Percentiles rank a stretch among this genome's conserved stretches.
These are phyloP conservation scores for Micrasema minimum DNA, from an alignment of 1,140 invertebrate genomes.

Conservation along the genomic window DNA sequence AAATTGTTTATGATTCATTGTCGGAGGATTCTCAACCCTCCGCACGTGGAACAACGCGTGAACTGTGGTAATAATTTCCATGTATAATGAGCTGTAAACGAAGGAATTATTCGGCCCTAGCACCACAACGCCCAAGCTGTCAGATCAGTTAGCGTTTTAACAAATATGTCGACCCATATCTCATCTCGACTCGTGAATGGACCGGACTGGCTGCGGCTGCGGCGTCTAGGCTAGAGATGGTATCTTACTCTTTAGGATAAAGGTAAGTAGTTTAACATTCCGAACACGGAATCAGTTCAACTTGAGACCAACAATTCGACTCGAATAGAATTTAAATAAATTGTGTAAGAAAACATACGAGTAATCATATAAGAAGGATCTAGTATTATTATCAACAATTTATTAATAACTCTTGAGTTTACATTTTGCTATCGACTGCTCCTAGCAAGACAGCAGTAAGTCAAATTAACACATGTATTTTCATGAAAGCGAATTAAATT, in stretches of 20 bases:
- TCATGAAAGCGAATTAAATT: too few species aligned
- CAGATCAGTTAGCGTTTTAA: constrained; percentile 31
- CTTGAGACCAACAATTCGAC: too few species aligned
- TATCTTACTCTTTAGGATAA: neutral
- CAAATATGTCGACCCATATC: constrained; percentile 28
- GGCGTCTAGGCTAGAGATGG: neutral
- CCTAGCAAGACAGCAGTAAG: too few species aligned
- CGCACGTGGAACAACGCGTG: neutral
- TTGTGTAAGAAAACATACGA: too few species aligned
- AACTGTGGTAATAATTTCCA: constrained; percentile 9
- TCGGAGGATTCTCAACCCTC: too few species aligned
- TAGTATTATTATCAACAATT: too few species aligned
- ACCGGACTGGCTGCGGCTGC: neutral
- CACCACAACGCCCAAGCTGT: neutral
- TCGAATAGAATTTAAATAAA: too few species aligned
- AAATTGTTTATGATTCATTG: too few species aligned
- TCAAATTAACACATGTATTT: too few species aligned
- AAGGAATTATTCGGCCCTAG: constrained; percentile 18
- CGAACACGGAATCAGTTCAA: neutral
- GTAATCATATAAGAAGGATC: too few species aligned
- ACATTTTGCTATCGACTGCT: too few species aligned
- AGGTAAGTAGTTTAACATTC: neutral
- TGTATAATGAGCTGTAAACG: constrained; percentile 32
- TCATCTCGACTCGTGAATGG: constrained; percentile 20
- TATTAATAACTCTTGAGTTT: too few species aligned